phyloP scores from a whole-genome alignment of 2,888 invertebrate species.

The Bedellia somnulentella region DNA sequence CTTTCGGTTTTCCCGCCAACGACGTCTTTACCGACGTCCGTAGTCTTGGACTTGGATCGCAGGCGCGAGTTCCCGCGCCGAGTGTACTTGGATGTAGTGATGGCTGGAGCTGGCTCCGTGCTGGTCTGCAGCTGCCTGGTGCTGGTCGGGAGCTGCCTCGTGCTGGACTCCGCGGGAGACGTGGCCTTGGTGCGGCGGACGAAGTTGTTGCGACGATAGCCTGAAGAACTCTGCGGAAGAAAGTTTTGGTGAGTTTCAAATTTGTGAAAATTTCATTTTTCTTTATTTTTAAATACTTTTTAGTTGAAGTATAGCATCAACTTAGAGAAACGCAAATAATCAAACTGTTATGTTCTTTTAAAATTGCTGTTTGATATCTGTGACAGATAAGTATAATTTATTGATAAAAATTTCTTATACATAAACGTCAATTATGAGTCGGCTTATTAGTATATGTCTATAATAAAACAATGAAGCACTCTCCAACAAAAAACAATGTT shows the following conservation, averaged over 20 bases:
- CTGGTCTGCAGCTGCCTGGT: conserved; percentile 1
- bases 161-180: conserved; percentile 24
- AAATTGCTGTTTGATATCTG: no score
- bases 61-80: conserved; percentile 21
- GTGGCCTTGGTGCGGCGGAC: conserved; percentile 45
- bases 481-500: no score
- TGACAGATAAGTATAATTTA: no score
- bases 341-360: no score
- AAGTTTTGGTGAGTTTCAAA: conserved; percentile 19
- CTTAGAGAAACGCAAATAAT: no score
- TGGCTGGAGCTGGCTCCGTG: not conserved
- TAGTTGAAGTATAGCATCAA: not conserved
- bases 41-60: conserved; percentile 19
- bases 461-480: no score
- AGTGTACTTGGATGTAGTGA: conserved; percentile 25
- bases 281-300: no score
- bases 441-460: no score
- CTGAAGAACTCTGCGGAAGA: conserved; percentile 24
- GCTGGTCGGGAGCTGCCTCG: conserved; percentile 15
- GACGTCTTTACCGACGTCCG: conserved; percentile 15
- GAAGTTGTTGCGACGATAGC: conserved; percentile 28
- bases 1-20: conserved; percentile 14
- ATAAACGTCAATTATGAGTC: no score
- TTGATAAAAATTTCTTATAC: no score
- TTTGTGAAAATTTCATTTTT: conserved; percentile 1